Conservation (phyloP, 2,888 invertebrate species). For the Dinocampus coccinellae region DNA sequence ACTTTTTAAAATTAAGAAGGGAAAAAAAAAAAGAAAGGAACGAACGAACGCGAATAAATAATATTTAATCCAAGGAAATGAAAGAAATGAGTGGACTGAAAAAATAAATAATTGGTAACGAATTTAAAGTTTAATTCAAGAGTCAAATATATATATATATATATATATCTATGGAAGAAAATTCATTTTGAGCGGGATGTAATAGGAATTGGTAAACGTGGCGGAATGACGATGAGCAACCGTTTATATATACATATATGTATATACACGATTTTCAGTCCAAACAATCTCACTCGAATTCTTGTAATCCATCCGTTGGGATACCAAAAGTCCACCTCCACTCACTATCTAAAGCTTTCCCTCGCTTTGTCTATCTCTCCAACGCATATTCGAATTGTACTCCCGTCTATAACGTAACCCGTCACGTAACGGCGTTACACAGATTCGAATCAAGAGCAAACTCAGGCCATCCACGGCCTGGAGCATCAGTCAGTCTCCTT, state of each 20-base stretch:
- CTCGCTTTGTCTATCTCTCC: constrained; percentile 3
- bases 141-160: background rate
- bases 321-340: constrained; percentile 17
- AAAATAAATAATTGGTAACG: background rate
- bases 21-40: background rate
- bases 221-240: constrained; percentile 57
- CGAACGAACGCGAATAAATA: background rate
- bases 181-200: background rate
- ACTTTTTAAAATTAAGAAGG: background rate
- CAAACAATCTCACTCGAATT: constrained; percentile 52
- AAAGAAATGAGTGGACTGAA: background rate
- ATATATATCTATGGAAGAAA: background rate
- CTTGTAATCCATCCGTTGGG: constrained; percentile 34
- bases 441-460: constrained; percentile 34
- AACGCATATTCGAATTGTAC: constrained; percentile 15
- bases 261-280: constrained; percentile 1
- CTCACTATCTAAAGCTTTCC: constrained; percentile 6
- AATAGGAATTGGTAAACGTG: constrained; percentile 47
- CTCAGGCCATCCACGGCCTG: background rate
- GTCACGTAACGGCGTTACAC: constrained; percentile 36
- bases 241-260: background rate
- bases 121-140: constrained; percentile 4
- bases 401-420: constrained; percentile 34
- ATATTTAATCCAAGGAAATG: background rate
- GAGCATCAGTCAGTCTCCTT: constrained; percentile 35